Evolutionary conservation across 2,113 vertebrate genomes (phyloP).

Genomic region (Pardalotus punctatus): DNA sequence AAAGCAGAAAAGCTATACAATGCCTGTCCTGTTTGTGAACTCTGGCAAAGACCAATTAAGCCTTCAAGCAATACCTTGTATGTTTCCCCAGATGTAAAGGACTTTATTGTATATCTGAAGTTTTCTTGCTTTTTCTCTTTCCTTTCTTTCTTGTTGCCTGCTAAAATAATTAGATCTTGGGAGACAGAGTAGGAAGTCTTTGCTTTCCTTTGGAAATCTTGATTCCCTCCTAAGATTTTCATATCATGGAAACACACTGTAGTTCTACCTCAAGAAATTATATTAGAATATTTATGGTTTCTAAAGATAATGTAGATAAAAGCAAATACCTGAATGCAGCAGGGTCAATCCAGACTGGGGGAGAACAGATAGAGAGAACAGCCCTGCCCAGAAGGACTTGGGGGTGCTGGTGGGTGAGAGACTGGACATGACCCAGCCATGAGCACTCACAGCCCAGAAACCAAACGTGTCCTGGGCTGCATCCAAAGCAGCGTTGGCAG

Average conservation of each 20-base stretch:
- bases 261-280: neutral
- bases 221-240: neutral
- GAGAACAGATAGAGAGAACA: neutral
- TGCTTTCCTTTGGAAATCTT: neutral
- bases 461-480: fast-evolving
- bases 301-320: neutral
- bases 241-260: neutral
- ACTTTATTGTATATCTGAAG: neutral
- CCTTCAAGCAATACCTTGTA: neutral
- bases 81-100: neutral
- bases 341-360: fast-evolving
- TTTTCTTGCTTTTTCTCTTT: neutral
- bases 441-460: neutral
- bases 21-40: slow-evolving; percentile 35
- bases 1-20: neutral
- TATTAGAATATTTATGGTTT: neutral
- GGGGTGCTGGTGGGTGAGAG: no score
- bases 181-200: neutral
- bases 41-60: slow-evolving; percentile 14
- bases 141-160: neutral
- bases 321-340: neutral
- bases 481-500: neutral
- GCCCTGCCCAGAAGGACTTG: fast-evolving
- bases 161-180: neutral
- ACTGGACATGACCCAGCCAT: neutral